These are phyloP conservation scores for Graptemys geographica DNA, from an alignment of 2,797 vertebrate genomes.

Conservation along the genomic window DNA sequence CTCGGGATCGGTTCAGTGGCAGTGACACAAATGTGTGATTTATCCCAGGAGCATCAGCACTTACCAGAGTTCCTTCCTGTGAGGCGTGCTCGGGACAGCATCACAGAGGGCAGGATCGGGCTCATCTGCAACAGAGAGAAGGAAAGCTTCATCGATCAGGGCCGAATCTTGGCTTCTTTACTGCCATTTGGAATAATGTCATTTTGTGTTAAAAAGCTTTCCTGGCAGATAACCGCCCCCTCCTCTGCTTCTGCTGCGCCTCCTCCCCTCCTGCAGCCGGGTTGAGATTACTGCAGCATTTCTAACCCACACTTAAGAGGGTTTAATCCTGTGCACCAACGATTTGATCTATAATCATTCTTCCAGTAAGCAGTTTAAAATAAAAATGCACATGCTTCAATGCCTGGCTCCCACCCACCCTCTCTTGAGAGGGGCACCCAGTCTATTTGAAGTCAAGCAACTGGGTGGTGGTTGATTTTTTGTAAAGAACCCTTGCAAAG, in stretches of 20 bases:
- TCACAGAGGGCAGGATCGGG: slow-evolving; percentile 75
- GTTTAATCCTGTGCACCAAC: slow-evolving; percentile 29
- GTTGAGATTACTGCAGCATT: slow-evolving; percentile 54
- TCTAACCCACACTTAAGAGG: not conserved
- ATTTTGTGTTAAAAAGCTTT: not conserved
- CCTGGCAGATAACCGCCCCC: not conserved
- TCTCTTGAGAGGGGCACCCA: rapidly evolving
- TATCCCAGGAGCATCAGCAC: slow-evolving; percentile 5
- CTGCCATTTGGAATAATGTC: slow-evolving; percentile 5
- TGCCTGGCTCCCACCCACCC: rapidly evolving
- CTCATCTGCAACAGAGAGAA: slow-evolving; percentile 81
- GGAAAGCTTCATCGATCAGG: slow-evolving; percentile 61
- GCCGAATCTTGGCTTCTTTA: not conserved
- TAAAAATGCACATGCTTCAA: not conserved
- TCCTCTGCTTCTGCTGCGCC: not conserved
- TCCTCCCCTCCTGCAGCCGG: not conserved
- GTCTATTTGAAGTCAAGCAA: rapidly evolving
- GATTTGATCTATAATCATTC: slow-evolving; percentile 9
- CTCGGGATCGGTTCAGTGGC: not conserved
- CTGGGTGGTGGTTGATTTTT: not conserved
- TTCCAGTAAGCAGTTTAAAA: slow-evolving; percentile 14
- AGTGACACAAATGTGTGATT: not conserved
- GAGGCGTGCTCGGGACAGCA: slow-evolving; percentile 67
- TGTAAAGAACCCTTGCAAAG: not conserved
- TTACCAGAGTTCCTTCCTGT: slow-evolving; percentile 59